Evolutionary conservation across 2,113 vertebrate species (phyloP).

Genomic region (Platycercus adscitus): DNA sequence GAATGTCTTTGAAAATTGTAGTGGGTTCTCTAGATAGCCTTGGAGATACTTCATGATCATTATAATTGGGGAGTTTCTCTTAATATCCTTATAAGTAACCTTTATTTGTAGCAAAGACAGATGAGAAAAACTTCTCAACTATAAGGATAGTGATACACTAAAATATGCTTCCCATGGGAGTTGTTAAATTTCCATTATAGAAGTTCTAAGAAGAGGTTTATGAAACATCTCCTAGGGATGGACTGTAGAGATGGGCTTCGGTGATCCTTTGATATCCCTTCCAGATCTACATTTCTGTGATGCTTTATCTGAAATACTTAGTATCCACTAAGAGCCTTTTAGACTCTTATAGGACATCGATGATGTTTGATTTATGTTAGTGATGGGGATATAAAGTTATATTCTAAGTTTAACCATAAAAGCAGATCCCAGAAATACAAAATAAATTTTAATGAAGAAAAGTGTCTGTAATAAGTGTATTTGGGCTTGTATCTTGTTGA

Average conservation of each 20-base stretch:
- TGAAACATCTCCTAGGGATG: constrained; percentile 53
- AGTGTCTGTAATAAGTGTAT: neutral
- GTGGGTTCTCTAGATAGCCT: constrained; percentile 6
- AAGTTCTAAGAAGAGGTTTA: constrained; percentile 52
- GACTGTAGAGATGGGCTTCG: constrained; percentile 11
- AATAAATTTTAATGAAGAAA: neutral
- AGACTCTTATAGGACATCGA: constrained; percentile 30
- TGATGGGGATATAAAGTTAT: constrained; percentile 8
- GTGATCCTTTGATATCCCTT: constrained; percentile 45
- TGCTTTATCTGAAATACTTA: constrained; percentile 24
- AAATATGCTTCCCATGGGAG: constrained; percentile 66
- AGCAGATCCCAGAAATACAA: neutral
- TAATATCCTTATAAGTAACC: neutral
- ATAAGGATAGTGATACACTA: constrained; percentile 26
- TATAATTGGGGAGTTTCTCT: constrained; percentile 50
- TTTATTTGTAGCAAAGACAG: constrained; percentile 48
- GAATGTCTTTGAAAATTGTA: constrained; percentile 52
- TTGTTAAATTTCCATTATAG: constrained; percentile 52
- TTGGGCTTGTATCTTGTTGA: constrained; percentile 22
- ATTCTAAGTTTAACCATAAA: neutral
- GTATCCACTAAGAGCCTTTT: constrained; percentile 13
- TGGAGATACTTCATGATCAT: constrained; percentile 43
- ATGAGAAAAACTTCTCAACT: constrained; percentile 38
- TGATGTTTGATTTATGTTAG: constrained; percentile 22
- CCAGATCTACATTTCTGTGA: constrained; percentile 28